Percentiles rank a stretch among this genome's conserved stretches.
Conservation (phyloP, 2,797 vertebrate genomes). For the Sebastes cheni region DNA sequence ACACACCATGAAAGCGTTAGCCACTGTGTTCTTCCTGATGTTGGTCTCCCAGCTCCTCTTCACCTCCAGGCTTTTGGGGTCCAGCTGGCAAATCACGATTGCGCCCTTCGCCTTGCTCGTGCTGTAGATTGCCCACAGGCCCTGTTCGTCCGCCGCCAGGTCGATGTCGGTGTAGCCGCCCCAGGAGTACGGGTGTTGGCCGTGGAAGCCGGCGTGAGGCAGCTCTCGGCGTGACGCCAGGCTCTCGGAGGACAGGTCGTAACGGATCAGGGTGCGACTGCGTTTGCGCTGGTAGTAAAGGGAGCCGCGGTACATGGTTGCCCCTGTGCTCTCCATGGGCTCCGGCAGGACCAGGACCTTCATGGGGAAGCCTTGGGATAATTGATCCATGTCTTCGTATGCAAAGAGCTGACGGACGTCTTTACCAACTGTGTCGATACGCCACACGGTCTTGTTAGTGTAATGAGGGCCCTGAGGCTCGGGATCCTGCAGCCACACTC, state of each 20-base stretch:
- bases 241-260: slow-evolving; percentile 83
- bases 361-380: slow-evolving; percentile 86
- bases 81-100: slow-evolving; percentile 88
- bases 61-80: slow-evolving; percentile 86
- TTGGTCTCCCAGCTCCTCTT: slow-evolving; percentile 89
- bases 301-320: slow-evolving; percentile 84
- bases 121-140: slow-evolving; percentile 94
- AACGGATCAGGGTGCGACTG: slow-evolving; percentile 86
- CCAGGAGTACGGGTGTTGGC: slow-evolving; percentile 93
- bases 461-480: slow-evolving; percentile 79
- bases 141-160: slow-evolving; percentile 88
- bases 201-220: slow-evolving; percentile 87
- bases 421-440: slow-evolving; percentile 87
- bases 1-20: slow-evolving; percentile 92
- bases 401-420: slow-evolving; percentile 91
- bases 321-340: slow-evolving; percentile 91
- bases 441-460: slow-evolving; percentile 87
- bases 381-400: slow-evolving; percentile 85
- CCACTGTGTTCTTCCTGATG: slow-evolving; percentile 90
- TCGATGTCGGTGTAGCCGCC: slow-evolving; percentile 96
- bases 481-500: slow-evolving; percentile 94
- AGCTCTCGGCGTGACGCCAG: slow-evolving; percentile 84
- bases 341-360: slow-evolving; percentile 89
- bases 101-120: slow-evolving; percentile 88
- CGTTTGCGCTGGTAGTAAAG: slow-evolving; percentile 89